A percentile compares a stretch with the other conserved stretches of the same genome.
These are phyloP conservation scores for Anthrax anthrax DNA, from an alignment of 2,888 invertebrate genomes.

Conservation along the genomic window DNA sequence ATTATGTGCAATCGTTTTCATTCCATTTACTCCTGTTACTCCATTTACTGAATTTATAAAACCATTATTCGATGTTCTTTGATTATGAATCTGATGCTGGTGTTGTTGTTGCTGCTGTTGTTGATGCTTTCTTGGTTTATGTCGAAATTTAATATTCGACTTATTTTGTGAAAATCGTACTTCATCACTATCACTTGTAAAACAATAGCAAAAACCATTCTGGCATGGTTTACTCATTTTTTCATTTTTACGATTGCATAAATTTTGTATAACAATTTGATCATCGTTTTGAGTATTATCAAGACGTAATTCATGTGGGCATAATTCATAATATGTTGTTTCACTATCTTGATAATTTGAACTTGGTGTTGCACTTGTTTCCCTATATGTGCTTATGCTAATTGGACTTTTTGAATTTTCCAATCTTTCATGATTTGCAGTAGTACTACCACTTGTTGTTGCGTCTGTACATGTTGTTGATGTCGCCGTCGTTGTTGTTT, in stretches of 20 bases:
- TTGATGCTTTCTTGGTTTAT: background rate
- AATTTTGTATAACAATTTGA: constrained; percentile 9
- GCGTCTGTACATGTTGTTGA: too few relatives aligned
- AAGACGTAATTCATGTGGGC: background rate
- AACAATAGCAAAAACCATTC: constrained; percentile 33
- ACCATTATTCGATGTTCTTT: background rate
- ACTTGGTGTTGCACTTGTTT: background rate
- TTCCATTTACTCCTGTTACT: background rate
- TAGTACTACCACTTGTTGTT: background rate
- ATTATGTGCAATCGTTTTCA: background rate
- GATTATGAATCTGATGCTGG: background rate
- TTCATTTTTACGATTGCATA: constrained; percentile 12
- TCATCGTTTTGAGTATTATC: constrained; percentile 2
- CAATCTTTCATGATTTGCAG: background rate
- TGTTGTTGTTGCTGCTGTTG: background rate
- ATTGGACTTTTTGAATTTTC: background rate
- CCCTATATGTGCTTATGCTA: background rate
- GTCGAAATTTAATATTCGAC: constrained; percentile 4
- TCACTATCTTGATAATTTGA: background rate
- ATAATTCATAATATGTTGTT: background rate
- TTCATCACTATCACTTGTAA: constrained; percentile 33
- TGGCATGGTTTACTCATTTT: constrained; percentile 25
- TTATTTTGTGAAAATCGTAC: constrained; percentile 10
- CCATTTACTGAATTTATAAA: background rate
- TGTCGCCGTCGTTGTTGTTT: background rate